Base-by-base conservation (phyloP, 2,888 invertebrate species). In the Mythimna pallens region DNA sequence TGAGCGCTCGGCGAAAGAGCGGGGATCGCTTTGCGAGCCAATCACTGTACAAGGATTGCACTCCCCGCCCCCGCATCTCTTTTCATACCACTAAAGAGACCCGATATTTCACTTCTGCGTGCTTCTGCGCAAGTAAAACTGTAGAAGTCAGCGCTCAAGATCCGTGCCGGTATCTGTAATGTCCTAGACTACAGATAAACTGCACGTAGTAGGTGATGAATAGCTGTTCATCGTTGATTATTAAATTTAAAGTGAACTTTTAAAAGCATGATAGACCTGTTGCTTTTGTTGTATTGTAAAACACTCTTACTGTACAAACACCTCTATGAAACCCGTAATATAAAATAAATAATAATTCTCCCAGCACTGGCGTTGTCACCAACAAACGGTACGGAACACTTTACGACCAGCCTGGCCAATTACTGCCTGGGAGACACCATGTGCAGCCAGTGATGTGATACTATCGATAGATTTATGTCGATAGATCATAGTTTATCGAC, bases 391-490 rank as follows among this genome's bases (percentile, higher is more conserved):
- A 88, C 77, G 89, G 87, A 81, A 80, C 88, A 84, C 80, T 88
- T 87, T 89, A 87, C 87, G 85, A 88, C 87, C 88, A 86, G 84
- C 85, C 89, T 78, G 90, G 92, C 92, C 93, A 94, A 94, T 94
- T 94, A 94, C 90, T 89, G 87, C 89, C 92, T 93, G 94, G 90
- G 92, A 93, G 89, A 89, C 91, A 87, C 89, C 94, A 94, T 93
- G 91, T 94, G 94, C 87, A 80, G 76, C 59, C 89, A 91, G 91
- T 73, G 91, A 89, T 89, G 91, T 79, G 75, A 71, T 70, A 59
- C 57, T 73, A 82, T 88, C 84, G 86, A 84, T 83, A 80, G 52
- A 76, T 84, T 76, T 72, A 65, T 79, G 70, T 78, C 82, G 85
- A 86, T 81, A 82, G 71, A 65, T 84, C 81, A 63, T 77, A 70